These are phyloP conservation scores for Remorina albescens DNA, from an alignment of 2,797 vertebrate genomes.

Conservation along the genomic window DNA sequence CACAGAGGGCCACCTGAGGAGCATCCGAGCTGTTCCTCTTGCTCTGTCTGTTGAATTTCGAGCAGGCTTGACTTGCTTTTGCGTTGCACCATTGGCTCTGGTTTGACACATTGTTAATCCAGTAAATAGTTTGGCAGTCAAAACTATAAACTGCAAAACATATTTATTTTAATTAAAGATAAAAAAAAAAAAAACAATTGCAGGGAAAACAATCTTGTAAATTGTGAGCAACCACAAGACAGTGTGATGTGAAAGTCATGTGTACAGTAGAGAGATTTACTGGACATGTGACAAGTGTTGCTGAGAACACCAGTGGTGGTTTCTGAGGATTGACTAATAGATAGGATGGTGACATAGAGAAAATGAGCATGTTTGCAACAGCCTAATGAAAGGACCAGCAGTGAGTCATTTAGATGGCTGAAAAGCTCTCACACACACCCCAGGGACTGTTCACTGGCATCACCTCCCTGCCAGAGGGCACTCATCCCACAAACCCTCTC, in stretches of 20 bases:
- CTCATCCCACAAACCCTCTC: conserved; percentile 59
- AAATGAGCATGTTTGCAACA: conserved; percentile 60
- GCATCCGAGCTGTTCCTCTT: conserved; percentile 71
- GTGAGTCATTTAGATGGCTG: conserved; percentile 70
- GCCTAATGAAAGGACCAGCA: conserved; percentile 64
- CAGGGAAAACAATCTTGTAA: neutral
- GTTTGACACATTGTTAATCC: conserved; percentile 54
- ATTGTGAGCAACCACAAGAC: conserved; percentile 10
- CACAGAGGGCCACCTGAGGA: conserved; percentile 80
- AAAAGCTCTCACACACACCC: conserved; percentile 44
- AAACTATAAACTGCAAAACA: conserved; percentile 12
- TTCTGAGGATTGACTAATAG: conserved; percentile 67
- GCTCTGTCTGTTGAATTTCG: conserved; percentile 61
- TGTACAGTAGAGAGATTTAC: neutral
- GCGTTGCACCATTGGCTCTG: conserved; percentile 47
- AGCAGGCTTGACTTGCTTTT: conserved; percentile 57
- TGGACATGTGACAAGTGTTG: conserved; percentile 48
- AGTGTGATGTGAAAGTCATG: conserved; percentile 26
- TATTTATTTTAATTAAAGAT: conserved; percentile 25
- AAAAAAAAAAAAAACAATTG: conserved; percentile 21
- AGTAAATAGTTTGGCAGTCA: conserved; percentile 55
- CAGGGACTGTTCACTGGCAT: conserved; percentile 61
- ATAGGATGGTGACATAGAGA: conserved; percentile 46
- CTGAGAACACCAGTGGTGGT: conserved; percentile 44
- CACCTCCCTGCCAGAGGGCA: conserved; percentile 68